These are phyloP conservation scores for Rousettus madagascariensis DNA, from an alignment of 2,797 vertebrate species.

Conservation along the genomic window DNA sequence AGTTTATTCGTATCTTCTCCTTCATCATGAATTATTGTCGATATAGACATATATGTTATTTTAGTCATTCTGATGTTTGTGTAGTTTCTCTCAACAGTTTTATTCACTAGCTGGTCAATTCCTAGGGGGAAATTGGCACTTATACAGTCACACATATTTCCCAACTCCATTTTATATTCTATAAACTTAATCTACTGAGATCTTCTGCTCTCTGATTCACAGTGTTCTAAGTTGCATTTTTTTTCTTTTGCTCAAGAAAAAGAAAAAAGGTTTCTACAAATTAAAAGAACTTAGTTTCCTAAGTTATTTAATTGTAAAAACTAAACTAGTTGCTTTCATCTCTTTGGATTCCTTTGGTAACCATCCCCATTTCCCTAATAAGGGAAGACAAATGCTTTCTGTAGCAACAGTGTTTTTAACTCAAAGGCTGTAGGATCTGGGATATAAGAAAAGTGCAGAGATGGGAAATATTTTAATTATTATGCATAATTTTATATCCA, in stretches of 20 bases:
- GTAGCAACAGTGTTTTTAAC: not conserved
- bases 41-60: not conserved
- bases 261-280: not conserved
- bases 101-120: not conserved
- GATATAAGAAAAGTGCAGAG: not conserved
- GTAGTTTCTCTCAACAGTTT: not conserved
- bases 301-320: not conserved
- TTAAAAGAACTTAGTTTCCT: not conserved
- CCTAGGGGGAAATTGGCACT: not conserved
- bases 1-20: not conserved
- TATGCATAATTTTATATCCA: not conserved
- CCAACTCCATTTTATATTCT: not conserved
- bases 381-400: not conserved
- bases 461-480: not conserved
- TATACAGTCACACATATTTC: not conserved
- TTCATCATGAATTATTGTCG: not conserved
- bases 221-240: not conserved
- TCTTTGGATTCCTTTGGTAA: not conserved
- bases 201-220: not conserved
- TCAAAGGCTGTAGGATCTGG: not conserved
- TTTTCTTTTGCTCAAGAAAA: not conserved
- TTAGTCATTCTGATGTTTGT: not conserved
- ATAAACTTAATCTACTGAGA: not conserved
- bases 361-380: fast-evolving
- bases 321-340: not conserved